Conservation (phyloP, 2,797 vertebrate genomes). For the Sitta carolinensis region DNA sequence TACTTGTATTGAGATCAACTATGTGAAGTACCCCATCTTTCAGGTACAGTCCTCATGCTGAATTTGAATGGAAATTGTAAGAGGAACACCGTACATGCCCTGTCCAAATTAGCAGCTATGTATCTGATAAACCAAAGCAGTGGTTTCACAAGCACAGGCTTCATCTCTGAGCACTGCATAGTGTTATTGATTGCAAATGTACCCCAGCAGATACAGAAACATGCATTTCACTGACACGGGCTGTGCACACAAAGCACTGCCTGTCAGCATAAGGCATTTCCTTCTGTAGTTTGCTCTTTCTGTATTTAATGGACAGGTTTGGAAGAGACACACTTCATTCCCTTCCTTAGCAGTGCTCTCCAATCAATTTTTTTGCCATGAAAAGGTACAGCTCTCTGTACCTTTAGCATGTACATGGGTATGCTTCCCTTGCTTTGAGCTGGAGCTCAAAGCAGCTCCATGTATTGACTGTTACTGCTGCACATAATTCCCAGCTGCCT, state of each 20-base stretch:
- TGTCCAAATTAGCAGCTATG: neutral
- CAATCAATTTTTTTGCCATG: neutral
- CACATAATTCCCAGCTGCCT: constrained; percentile 33
- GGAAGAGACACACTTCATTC: neutral
- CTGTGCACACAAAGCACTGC: neutral
- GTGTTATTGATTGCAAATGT: neutral
- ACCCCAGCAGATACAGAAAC: neutral
- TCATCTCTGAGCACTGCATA: neutral
- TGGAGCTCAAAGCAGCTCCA: neutral
- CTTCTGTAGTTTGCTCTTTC: neutral
- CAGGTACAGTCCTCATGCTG: constrained; percentile 79
- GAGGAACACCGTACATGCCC: neutral
- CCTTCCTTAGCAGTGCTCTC: neutral
- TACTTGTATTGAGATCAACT: constrained; percentile 97
- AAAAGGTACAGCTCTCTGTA: neutral
- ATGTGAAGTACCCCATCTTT: constrained; percentile 98
- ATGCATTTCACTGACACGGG: neutral
- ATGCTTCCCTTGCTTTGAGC: neutral
- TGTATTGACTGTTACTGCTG: neutral
- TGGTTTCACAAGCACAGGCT: neutral
- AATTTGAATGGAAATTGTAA: neutral
- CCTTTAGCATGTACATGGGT: neutral
- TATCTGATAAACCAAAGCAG: neutral
- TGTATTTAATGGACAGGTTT: neutral
- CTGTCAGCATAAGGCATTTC: neutral